Evolutionary conservation across 1,140 invertebrate species (phyloP), one percentile per base, ranked within the genome.

Genomic region (Dreissena rostriformis): DNA sequence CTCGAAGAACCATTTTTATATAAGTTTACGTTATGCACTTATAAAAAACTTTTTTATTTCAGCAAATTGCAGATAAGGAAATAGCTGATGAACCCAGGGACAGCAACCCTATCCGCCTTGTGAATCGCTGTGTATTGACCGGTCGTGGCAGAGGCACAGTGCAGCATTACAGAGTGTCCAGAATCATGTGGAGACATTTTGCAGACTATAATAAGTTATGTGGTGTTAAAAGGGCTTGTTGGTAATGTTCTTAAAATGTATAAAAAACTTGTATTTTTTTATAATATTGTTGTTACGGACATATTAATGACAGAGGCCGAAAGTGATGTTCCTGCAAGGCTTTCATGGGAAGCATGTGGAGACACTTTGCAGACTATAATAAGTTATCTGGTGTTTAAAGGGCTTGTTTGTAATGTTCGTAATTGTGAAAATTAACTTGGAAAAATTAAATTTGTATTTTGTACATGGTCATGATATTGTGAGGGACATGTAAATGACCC

Each of bases 121-220:
- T 95, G 29, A 94, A 95, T 39, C 95, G 98, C 26, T 92, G 91
- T 89, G 95, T 96, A 26, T 88, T 99, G 39, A 98, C 98, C 70
- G 96, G 95, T 63, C 95, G 97, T 89, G 95, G 96, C 0, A 92
- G 96, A 86, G 97, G 97, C 84, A 95, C 95, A 85, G 95, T 98
- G 0, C 87, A 93, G 24, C 95, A 95, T 84, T 98, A 96, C 95
- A 95, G 57, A 24, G 22, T 61, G 22, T 61, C 57, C 2, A 95
- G 98, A 91, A 97, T 98, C 87, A 95, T 97, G 39, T 99, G 96
- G 94, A 95, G 98, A 86, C 95, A 97, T 91, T 93, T 98, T 76
- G 97, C 96, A 4, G 98, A 99, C 94, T 96, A 98, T 93, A 98
- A 98, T 94, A 96, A 97, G 94, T 91, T 99, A n/a, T 95, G 96